These are phyloP conservation scores for Aleiodes testaceus DNA, from an alignment of 2,888 invertebrate genomes.

Conservation along the genomic window DNA sequence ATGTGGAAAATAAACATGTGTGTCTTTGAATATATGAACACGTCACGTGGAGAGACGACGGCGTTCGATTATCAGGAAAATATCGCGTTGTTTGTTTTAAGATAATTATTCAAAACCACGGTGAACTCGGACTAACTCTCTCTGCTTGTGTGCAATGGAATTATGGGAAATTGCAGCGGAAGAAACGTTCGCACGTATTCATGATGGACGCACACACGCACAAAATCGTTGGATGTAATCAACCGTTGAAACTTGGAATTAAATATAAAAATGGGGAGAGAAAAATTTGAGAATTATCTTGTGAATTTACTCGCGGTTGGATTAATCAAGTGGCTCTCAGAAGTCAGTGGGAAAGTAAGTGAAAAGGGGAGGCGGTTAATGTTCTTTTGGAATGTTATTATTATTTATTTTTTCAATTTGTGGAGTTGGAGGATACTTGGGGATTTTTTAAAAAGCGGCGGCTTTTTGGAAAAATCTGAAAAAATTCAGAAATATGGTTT, in stretches of 20 bases:
- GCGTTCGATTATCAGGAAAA: constrained; percentile 45
- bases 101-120: constrained; percentile 45
- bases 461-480: neutral
- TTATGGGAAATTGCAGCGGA: constrained; percentile 44
- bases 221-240: constrained; percentile 37
- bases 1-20: constrained; percentile 30
- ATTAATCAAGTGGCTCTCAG: constrained; percentile 44
- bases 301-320: constrained; percentile 38
- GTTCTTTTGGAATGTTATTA: too few relatives aligned
- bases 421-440: too few relatives aligned
- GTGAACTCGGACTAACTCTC: neutral
- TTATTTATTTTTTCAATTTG: too few relatives aligned
- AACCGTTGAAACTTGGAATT: constrained; percentile 31
- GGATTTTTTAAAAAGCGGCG: too few relatives aligned
- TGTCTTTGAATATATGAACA: constrained; percentile 44
- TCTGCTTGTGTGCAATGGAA: constrained; percentile 32
- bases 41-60: constrained; percentile 41
- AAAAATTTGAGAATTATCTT: constrained; percentile 25
- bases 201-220: constrained; percentile 10
- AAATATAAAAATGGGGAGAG: neutral
- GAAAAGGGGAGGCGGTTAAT: too few relatives aligned
- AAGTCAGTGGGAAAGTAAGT: constrained; percentile 5
- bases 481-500: neutral
- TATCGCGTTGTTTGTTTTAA: constrained; percentile 44
- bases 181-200: constrained; percentile 13